Base-by-base conservation (phyloP, 2,113 vertebrate species). In the Python bivittatus region DNA sequence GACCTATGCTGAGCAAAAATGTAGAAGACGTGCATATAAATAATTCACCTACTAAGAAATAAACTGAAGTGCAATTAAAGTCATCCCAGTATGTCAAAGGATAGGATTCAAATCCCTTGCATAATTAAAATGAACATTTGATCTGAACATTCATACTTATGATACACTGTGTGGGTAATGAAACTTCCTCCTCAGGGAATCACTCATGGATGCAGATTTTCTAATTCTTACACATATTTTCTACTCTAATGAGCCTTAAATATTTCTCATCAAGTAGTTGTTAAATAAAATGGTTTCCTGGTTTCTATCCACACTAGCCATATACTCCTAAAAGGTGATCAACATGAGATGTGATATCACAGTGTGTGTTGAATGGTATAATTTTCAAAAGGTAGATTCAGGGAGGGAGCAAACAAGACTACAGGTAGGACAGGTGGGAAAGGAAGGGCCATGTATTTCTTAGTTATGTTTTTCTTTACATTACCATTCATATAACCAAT, bases 111-210 rank as follows among this genome's bases (percentile, higher is more conserved):
- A 91, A 58, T 22, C 8, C 42, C 1, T 12, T 90, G 23, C 10
- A 92, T 95, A 29, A 90, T 94, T 91, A 93, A 94, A 93, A 84
- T 1, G 12, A 86, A 57, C 58, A 57, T 90, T 92, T 90, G 79
- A 90, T 68, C 91, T 23, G 0, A 90, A 91, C 48, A 84, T 42
- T 20, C 92, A 5, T 58, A 87, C 33, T 54, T 92, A 58, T 0
- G 13, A 23, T 9, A 33, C 52, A 68, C 5, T n/a, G 33, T 52
- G 17, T 93, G 88, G 2, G 7, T 85, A 92, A 91, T 88, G 1
- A 57, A 92, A 86, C 52, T 92, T 90, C 88, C 68, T 54, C 58
- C 52, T 91, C 84, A 29, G 4, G 1, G 4, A 90, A 29, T 22
- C 91, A 42, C 4, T 91, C 64, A 88, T n/a, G 38, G 33, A 6